phyloP scores from a whole-genome alignment of 2,797 vertebrate genomes.

The Poecilia velifera region DNA sequence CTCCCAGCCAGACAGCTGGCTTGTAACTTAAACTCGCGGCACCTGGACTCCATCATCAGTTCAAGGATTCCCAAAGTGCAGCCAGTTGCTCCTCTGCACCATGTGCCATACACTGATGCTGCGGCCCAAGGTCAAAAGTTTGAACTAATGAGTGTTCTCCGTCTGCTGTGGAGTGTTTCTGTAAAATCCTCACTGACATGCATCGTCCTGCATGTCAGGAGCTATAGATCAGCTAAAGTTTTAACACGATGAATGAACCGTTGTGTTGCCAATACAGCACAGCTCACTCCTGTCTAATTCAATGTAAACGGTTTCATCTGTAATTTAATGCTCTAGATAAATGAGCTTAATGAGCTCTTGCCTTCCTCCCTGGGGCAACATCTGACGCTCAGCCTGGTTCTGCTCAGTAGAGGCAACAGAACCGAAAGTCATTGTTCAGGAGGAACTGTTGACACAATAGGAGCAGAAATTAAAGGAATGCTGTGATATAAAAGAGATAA shows the following conservation, averaged over 20 bases:
- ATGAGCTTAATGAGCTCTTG: slow-evolving; percentile 7
- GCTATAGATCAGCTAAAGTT: not conserved
- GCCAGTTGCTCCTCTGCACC: slow-evolving; percentile 39
- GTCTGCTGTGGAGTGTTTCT: not conserved
- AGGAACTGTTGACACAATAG: slow-evolving; percentile 14
- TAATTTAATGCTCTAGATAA: not conserved
- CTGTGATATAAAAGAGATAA: slow-evolving; percentile 26
- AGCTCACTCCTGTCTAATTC: not conserved
- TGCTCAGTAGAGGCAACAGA: not conserved
- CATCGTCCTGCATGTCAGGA: not conserved
- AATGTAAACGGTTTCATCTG: not conserved
- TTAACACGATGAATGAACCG: not conserved
- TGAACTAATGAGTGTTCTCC: not conserved
- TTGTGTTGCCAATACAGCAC: too few species aligned
- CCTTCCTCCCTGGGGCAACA: not conserved
- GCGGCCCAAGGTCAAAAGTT: not conserved
- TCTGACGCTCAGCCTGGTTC: not conserved
- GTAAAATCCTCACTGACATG: not conserved
- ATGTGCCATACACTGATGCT: slow-evolving; percentile 1
- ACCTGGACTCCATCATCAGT: slow-evolving; percentile 69
- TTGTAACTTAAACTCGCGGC: slow-evolving; percentile 71
- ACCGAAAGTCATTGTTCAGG: slow-evolving; percentile 4
- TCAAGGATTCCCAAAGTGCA: slow-evolving; percentile 41
- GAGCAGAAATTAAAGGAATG: slow-evolving; percentile 23
- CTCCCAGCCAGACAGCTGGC: slow-evolving; percentile 78